Evolutionary conservation across 1,140 invertebrate species (phyloP), one percentile per base, ranked within the genome.

Genomic region (Vanessa atalanta): DNA sequence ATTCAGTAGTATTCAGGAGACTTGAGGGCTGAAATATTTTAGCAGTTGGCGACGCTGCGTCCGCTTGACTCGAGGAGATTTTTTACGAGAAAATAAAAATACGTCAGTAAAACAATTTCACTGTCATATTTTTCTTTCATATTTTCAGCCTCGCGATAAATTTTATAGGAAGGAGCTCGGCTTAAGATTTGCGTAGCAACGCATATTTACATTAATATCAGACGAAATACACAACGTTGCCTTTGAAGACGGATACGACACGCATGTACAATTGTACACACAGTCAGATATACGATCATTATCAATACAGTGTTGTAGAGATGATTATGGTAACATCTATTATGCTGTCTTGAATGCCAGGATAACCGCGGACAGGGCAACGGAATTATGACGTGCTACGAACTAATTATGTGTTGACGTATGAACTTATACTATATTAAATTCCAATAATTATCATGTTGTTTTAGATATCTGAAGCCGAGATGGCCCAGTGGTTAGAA

Each of bases 291-390:
- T 15, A 51, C 14, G 50, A 9, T 6, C 14, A 51, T 51, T 51
- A 20, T 53, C 50, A 20, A 53, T 53, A 53, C n/a, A 53, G 15
- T 20, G n/a, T 53, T 4, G 50, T n/a, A n/a, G 50, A n/a, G 50
- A 53, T 53, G 8, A 53, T 53, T 53, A 53, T 53, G n/a, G 15
- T 53, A 53, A 53, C 15, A 15, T 53, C 50, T n/a, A 53, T 53
- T 16, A 53, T n/a, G 15, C n/a, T 53, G 50, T 53, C 50, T n/a
- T 53, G 50, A 53, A 20, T 53, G 50, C 16, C 5, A 53, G 50
- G 15, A n/a, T 15, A 50, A 53, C 15, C n/a, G 15, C n/a, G n/a
- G 50, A 53, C 6, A 53, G n/a, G 50, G 6, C 16, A 53, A 16
- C n/a, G 50, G 15, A 9, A 8, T 53, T 7, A 16, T 53, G n/a